Evolutionary conservation across 2,113 vertebrate genomes (phyloP).

Genomic region (Formicarius rufipectus): DNA sequence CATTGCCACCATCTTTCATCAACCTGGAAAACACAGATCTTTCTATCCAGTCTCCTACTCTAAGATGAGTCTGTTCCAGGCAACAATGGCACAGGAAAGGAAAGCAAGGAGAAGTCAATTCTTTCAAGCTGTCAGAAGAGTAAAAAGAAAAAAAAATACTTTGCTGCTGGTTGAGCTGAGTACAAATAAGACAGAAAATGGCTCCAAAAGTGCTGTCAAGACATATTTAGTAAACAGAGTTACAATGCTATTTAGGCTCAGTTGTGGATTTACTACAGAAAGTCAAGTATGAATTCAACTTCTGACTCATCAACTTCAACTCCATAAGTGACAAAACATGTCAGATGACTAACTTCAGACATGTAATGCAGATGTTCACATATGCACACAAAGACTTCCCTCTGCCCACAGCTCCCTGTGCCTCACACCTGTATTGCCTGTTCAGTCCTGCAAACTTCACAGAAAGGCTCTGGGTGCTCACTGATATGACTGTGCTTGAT

Average conservation of each 20-base stretch:
- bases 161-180: not conserved
- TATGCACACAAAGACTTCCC: not conserved
- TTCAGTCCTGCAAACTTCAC: not conserved
- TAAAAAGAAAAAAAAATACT: not conserved
- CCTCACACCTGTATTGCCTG: rapidly evolving
- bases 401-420: not conserved
- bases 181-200: not conserved
- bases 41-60: not conserved
- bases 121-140: not conserved
- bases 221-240: not conserved
- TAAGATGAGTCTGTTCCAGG: not conserved
- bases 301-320: not conserved
- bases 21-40: not conserved
- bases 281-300: not conserved
- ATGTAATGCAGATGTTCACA: not conserved
- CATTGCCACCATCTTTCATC: not conserved
- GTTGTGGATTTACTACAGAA: not conserved
- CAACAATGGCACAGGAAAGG: not conserved
- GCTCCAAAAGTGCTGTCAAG: not conserved
- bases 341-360: not conserved
- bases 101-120: not conserved
- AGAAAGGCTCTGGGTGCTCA: not conserved
- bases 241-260: not conserved
- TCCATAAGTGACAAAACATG: not conserved
- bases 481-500: not conserved